Evolutionary conservation across 2,888 invertebrate genomes (phyloP).

Genomic region (Chalcosyrphus nemorum): DNA sequence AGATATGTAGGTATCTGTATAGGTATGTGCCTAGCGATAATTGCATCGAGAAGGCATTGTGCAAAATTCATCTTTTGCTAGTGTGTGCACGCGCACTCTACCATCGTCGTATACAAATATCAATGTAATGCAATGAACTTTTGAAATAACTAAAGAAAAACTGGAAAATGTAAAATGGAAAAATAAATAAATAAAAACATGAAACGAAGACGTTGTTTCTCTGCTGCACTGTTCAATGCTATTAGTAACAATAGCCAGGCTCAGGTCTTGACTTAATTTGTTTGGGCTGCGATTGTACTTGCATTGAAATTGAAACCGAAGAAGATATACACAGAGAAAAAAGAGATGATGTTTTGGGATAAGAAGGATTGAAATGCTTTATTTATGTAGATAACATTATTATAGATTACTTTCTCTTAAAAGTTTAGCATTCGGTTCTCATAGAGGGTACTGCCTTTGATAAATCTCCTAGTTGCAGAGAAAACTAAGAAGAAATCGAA

Average conservation of each 20-base stretch:
- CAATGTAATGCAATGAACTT: conserved; percentile 67
- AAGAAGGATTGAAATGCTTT: conserved; percentile 49
- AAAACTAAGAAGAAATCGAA: no score
- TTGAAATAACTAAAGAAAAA: conserved; percentile 54
- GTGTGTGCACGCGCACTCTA: conserved; percentile 30
- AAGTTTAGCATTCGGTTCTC: neutral
- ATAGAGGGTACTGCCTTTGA: no score
- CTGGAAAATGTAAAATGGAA: neutral
- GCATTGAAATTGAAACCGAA: conserved; percentile 56
- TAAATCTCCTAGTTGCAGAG: no score
- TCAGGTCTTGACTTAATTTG: conserved; percentile 69
- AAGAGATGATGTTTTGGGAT: conserved; percentile 44
- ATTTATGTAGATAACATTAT: no score
- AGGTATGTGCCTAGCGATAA: conserved; percentile 36
- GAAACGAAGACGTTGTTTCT: conserved; percentile 6
- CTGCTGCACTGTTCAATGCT: conserved; percentile 35
- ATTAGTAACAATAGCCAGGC: conserved; percentile 53
- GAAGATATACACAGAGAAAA: conserved; percentile 23
- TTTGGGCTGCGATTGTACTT: conserved; percentile 54
- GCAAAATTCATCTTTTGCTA: conserved; percentile 65
- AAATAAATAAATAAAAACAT: conserved; percentile 7
- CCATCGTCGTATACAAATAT: conserved; percentile 16
- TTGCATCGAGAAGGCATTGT: conserved; percentile 56
- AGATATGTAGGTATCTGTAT: conserved; percentile 15
- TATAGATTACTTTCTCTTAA: conserved; percentile 41